Base-by-base conservation (phyloP, 2,888 invertebrate species). In the Eristalis tenax region DNA sequence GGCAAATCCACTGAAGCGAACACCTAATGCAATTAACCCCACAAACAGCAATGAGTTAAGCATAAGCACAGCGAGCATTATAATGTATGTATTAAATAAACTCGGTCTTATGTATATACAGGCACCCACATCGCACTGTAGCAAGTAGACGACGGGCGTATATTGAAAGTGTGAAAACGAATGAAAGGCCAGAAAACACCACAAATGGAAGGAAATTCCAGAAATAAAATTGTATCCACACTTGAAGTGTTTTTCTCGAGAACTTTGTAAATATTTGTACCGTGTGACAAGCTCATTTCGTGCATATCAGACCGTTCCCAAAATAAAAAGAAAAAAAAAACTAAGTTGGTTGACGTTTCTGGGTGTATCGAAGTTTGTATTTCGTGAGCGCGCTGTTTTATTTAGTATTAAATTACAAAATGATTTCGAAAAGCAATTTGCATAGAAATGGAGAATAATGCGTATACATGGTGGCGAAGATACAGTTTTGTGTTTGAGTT, bases 341-440 rank as follows among this genome's bases (percentile, higher is more conserved):
- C 59, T 5, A 59, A 26, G 26, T 28, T 59, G 59, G 65, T 71
- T 77, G 64, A 63, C 35, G 28, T 43, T 63, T 43, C 23, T 64
- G 22, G 32, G 50, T 71, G 61, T 77, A 78, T 64, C 40, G 28
- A 78, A 83, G 66, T 83, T 74, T 22, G 35, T 38, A 56, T 61
- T 77, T 76, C 32, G 63, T 63, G 64, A 66, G 43, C 28, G 38
- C 6, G 13, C 11, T 68, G 71, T 38, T 78, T 77, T 82, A 78
- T 77, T 82, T 82, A 68, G 74, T 74, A 74, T 71, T 82, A 70
- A 76, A 82, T 75, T 77, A 71, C 75, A 50, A 83, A 83, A 76
- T 83, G 66, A 83, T 87, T 83, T 87, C 71, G 75, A 65, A 79
- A 87, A 87, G 75, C 86, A 87, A 87, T 87, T 83, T 87, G 83